Base-by-base conservation (phyloP, 2,113 vertebrate species). In the Microcebus lehilahytsara region DNA sequence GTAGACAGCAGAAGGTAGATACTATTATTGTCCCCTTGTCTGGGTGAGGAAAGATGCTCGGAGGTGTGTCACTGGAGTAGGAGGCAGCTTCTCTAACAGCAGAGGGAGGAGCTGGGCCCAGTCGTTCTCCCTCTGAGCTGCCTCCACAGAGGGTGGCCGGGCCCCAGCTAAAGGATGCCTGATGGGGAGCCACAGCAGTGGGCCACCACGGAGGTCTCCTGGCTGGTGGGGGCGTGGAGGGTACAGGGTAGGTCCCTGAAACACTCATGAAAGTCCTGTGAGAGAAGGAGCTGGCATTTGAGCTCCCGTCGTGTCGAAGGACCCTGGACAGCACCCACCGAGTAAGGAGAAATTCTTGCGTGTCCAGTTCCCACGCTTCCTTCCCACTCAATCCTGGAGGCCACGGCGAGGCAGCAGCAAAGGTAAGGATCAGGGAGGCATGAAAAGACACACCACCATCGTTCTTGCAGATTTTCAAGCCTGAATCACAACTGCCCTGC, bases 261-360 rank as follows among this genome's bases (percentile, higher is more conserved):
- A 77, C 53, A 25, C 53, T 9, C 14, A 5, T 6, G 1, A 13
- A 32, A 46, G 2, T 19, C 22, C 0, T 14, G 0, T 3, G 5
- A 62, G 37, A 46, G 12, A 46, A 87, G 3, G 56, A 56, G 9
- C 27, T 27, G 32, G 53, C 10, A 27, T 77, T 7, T 42, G 40
- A 53, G 49, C 5, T 4, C 49, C 40, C 37, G 4, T 20, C 0
- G 0, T 3, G 27, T 22, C 11, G 12, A 37, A 37, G 37, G 49
- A 23, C 85, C 58, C 10, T 4, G 6, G 74, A 17, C 3, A 22
- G 37, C 14, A 14, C 81, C 5, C 0, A 10, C 17, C 0, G 25
- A 32, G 7, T 20, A 6, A 2, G 4, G 79, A 20, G 13, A 42
- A 0, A 22, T 4, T 12, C 10, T 78, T 5, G 0, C 2, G 6